phyloP scores from a whole-genome alignment of 2,797 vertebrate species.

The Lacerta viridis region DNA sequence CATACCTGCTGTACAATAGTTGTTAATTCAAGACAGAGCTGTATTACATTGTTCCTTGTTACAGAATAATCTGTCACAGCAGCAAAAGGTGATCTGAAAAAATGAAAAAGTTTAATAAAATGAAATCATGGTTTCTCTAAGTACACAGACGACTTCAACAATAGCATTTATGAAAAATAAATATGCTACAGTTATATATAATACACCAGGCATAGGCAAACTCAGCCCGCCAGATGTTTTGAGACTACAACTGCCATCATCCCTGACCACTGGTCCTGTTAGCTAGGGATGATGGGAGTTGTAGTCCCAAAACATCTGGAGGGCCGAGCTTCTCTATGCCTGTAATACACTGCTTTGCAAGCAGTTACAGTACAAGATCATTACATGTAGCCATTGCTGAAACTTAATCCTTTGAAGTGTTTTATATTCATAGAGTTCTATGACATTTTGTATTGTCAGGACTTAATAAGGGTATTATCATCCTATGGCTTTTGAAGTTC shows the following conservation, averaged over 20 bases:
- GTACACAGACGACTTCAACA: neutral
- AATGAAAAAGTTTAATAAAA: constrained; percentile 63
- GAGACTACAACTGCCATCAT: too few relatives aligned
- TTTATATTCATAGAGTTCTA: neutral
- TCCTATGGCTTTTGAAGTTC: neutral
- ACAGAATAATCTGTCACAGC: constrained; percentile 98
- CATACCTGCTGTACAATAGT: constrained; percentile 98
- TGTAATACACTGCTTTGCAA: neutral
- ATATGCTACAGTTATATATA: neutral
- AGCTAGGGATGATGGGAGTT: too few relatives aligned
- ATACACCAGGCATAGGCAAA: too few relatives aligned
- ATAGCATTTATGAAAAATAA: neutral
- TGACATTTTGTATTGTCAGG: neutral
- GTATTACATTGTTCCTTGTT: constrained; percentile 98
- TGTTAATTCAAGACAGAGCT: constrained; percentile 97
- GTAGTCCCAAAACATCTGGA: too few relatives aligned
- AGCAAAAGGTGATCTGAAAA: constrained; percentile 97
- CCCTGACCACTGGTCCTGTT: too few relatives aligned
- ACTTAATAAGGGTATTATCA: neutral
- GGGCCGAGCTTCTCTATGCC: too few relatives aligned
- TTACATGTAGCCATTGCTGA: neutral
- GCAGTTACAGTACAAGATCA: neutral
- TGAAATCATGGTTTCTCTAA: neutral
- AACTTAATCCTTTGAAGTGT: neutral
- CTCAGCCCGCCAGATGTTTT: too few relatives aligned